These are phyloP conservation scores for Psammodynastes pulverulentus DNA, from an alignment of 2,113 vertebrate genomes.

Conservation along the genomic window DNA sequence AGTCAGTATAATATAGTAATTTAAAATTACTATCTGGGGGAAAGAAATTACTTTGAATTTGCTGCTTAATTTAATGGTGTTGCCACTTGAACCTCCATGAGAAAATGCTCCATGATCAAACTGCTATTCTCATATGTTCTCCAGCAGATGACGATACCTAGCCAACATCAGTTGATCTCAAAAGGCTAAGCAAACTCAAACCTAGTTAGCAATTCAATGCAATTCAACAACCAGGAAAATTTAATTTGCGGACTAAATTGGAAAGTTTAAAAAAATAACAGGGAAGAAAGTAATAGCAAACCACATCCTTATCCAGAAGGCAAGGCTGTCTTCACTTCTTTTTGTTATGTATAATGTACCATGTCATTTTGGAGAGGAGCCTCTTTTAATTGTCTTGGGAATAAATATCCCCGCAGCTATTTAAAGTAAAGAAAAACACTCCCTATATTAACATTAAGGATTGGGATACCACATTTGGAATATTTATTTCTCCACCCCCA, in stretches of 20 bases:
- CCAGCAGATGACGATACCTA: background rate
- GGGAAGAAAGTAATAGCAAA: background rate
- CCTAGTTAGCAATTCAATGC: background rate
- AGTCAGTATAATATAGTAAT: background rate
- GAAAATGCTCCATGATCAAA: background rate
- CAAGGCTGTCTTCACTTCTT: background rate
- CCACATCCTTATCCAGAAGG: background rate
- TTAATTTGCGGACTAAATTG: background rate
- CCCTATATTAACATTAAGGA: background rate
- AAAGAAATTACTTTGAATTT: background rate
- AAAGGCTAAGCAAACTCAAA: background rate
- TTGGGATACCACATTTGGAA: background rate
- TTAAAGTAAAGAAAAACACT: background rate
- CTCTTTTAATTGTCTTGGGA: background rate
- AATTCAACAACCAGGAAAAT: background rate
- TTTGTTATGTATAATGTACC: background rate
- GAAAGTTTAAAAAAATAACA: background rate
- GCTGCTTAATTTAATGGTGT: background rate
- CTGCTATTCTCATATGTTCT: background rate
- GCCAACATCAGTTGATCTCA: background rate
- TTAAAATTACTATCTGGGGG: background rate
- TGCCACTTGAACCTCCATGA: background rate
- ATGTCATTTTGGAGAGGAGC: background rate
- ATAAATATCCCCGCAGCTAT: background rate
- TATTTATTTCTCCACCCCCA: background rate